Conservation (phyloP, 2,888 invertebrate genomes). For the Ophion costatus region DNA sequence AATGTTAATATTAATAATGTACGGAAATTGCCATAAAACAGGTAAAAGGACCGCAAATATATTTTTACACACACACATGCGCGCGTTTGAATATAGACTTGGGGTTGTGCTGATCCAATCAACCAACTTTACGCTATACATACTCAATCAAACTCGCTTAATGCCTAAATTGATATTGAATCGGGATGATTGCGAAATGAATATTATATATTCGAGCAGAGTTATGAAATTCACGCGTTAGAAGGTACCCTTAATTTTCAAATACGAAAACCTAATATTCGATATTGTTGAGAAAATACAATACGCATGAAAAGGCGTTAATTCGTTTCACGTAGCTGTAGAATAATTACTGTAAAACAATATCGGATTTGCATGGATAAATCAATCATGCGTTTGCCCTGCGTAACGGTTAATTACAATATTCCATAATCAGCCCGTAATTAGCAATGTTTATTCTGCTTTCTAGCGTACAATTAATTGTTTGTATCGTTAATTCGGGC, state of each 20-base stretch:
- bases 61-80: too few relatives aligned
- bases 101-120: background rate
- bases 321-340: background rate
- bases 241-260: too few relatives aligned
- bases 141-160: background rate
- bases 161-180: slow-evolving; percentile 1
- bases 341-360: slow-evolving; percentile 1
- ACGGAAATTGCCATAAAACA: too few relatives aligned
- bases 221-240: too few relatives aligned
- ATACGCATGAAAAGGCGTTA: background rate
- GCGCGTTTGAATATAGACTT: too few relatives aligned
- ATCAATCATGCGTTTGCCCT: background rate
- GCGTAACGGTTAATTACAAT: slow-evolving; percentile 33
- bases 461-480: slow-evolving; percentile 14
- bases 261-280: too few relatives aligned
- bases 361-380: slow-evolving; percentile 24
- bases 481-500: background rate
- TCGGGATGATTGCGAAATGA: background rate
- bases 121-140: background rate
- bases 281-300: too few relatives aligned
- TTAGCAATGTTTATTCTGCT: slow-evolving; percentile 10
- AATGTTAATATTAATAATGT: too few relatives aligned
- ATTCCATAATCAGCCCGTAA: slow-evolving; percentile 22
- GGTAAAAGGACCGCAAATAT: too few relatives aligned
- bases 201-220: background rate